Percentiles rank a stretch among this genome's conserved stretches.
Evolutionary conservation across 2,888 invertebrate species (phyloP).

Genomic region (Ormia ochracea): DNA sequence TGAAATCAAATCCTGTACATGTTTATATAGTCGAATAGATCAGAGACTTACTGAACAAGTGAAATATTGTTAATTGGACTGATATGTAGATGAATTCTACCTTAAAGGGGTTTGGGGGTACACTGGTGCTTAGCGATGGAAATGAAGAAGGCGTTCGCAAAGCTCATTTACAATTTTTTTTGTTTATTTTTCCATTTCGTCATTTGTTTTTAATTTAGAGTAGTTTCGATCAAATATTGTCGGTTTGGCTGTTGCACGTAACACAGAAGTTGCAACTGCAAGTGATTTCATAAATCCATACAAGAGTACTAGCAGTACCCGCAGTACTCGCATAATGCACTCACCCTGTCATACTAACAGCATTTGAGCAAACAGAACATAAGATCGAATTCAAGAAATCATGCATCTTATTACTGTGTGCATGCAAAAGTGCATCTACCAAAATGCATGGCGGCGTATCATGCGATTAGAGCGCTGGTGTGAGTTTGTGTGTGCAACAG

Average conservation of each 20-base stretch:
- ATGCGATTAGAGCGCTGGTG: background rate
- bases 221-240: conserved; percentile 26
- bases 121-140: conserved; percentile 4
- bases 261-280: conserved; percentile 15
- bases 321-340: background rate
- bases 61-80: background rate
- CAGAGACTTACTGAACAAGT: background rate
- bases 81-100: conserved; percentile 39
- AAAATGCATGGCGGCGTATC: background rate
- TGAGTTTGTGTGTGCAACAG: conserved; percentile 4
- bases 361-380: conserved; percentile 36
- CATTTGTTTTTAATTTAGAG: background rate
- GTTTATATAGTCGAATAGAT: conserved; percentile 49
- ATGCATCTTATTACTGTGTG: conserved; percentile 27
- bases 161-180: conserved; percentile 17
- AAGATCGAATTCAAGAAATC: conserved; percentile 15
- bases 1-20: conserved; percentile 44
- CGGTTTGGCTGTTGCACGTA: background rate
- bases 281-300: background rate
- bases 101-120: too few relatives aligned
- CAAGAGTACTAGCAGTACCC: background rate
- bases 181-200: too few relatives aligned
- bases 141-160: conserved; percentile 57
- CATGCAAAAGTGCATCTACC: background rate
- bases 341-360: conserved; percentile 11